A percentile compares a stretch with the other conserved stretches of the same genome.
Evolutionary conservation across 2,113 vertebrate genomes (phyloP).

Genomic region (Plotosus lineatus): DNA sequence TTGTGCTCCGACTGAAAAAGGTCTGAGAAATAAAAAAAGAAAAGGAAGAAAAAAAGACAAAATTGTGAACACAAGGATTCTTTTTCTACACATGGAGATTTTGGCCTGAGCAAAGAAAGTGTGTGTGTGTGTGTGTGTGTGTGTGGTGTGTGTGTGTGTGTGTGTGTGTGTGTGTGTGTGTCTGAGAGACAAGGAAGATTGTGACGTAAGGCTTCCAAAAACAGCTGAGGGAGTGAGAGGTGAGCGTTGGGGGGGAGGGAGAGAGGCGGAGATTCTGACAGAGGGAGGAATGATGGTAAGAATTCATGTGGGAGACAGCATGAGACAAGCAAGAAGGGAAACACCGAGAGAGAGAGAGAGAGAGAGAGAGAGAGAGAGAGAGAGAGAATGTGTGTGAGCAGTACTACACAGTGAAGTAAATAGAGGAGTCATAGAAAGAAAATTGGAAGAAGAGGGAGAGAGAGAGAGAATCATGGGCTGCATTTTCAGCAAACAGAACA

Average conservation of each 20-base stretch:
- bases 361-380: slow-evolving; percentile 26
- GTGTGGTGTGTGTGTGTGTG: slow-evolving; percentile 28
- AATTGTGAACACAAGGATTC: slow-evolving; percentile 36
- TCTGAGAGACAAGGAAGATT: slow-evolving; percentile 35
- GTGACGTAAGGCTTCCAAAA: slow-evolving; percentile 53
- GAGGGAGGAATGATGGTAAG: slow-evolving; percentile 25
- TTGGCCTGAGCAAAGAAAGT: background rate
- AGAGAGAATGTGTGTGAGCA: slow-evolving; percentile 31
- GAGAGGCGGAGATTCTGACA: background rate
- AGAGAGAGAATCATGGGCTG: slow-evolving; percentile 48
- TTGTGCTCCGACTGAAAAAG: slow-evolving; percentile 38
- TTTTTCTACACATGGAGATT: slow-evolving; percentile 23
- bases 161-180: slow-evolving; percentile 25
- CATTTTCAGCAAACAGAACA: slow-evolving; percentile 46
- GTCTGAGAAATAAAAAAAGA: background rate
- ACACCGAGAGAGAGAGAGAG: slow-evolving; percentile 41
- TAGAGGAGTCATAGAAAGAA: slow-evolving; percentile 16
- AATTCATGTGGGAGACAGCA: slow-evolving; percentile 42
- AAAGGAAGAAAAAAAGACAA: slow-evolving; percentile 3
- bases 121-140: slow-evolving; percentile 30
- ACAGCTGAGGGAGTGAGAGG: slow-evolving; percentile 49
- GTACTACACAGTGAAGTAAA: slow-evolving; percentile 16
- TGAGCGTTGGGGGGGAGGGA: background rate
- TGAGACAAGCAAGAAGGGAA: slow-evolving; percentile 33
- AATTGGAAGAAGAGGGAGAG: background rate